Percentiles rank a stretch among this genome's conserved stretches.
These are phyloP conservation scores for Anguilla obscura DNA, from an alignment of 2,797 vertebrate genomes.

Conservation along the genomic window DNA sequence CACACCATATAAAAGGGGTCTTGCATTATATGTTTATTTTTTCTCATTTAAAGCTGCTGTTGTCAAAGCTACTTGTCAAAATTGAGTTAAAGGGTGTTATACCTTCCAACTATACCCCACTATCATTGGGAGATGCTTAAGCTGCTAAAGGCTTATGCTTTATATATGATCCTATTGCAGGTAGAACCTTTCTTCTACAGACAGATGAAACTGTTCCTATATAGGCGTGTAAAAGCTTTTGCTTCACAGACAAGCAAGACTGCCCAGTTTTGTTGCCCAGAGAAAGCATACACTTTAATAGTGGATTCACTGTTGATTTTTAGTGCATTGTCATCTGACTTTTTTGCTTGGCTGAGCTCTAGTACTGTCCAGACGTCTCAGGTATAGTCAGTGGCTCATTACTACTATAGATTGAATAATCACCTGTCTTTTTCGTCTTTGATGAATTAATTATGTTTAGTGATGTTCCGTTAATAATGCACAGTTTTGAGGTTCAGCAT, in stretches of 20 bases:
- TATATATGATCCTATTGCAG: not conserved
- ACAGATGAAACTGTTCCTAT: not conserved
- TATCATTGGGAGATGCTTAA: not conserved
- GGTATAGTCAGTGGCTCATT: not conserved
- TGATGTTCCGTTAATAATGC: not conserved
- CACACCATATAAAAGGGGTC: not conserved
- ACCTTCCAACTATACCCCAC: not conserved
- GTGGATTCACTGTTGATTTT: not conserved
- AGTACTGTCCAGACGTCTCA: not conserved
- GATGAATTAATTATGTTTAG: not conserved
- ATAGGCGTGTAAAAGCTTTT: not conserved
- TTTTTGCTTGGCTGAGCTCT: not conserved
- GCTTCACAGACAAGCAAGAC: not conserved
- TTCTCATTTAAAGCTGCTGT: not conserved
- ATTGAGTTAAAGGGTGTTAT: not conserved
- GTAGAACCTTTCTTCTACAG: not conserved
- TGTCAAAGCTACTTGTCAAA: not conserved
- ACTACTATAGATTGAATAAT: not conserved
- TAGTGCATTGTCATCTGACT: not conserved
- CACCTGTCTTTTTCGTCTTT: not conserved
- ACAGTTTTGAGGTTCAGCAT: too few relatives aligned
- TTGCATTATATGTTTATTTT: not conserved
- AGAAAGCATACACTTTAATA: not conserved
- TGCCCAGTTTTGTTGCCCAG: not conserved
- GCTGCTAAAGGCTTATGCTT: not conserved